Conservation (phyloP, 2,113 vertebrate genomes). For the Oreochromis spilurus region DNA sequence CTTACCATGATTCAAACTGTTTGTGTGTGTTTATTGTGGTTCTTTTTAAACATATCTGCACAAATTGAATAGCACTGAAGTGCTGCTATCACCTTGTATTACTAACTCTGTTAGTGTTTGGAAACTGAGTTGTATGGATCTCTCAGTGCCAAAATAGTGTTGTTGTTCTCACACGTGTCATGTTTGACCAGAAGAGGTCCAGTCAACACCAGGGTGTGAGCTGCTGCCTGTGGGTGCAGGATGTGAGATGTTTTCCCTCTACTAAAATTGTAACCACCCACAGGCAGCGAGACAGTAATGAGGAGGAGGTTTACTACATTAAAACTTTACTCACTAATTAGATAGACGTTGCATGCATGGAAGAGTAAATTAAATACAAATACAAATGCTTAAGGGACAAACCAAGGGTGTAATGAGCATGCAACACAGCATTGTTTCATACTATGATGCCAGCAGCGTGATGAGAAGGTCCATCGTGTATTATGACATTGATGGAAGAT, state of each 20-base stretch:
- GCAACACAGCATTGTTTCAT: neutral
- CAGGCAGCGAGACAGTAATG: slow-evolving; percentile 34
- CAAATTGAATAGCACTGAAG: neutral
- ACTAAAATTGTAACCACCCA: slow-evolving; percentile 10
- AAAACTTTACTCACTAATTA: slow-evolving; percentile 56
- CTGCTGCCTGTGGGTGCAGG: neutral
- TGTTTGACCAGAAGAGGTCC: neutral
- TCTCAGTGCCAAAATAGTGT: neutral
- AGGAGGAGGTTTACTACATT: slow-evolving; percentile 31
- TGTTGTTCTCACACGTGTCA: neutral
- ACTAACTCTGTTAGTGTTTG: neutral
- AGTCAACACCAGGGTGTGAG: neutral
- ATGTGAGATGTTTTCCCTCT: neutral
- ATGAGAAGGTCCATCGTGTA: neutral
- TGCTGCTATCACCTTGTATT: neutral
- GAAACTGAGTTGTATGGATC: neutral
- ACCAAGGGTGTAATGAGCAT: neutral
- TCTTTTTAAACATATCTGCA: neutral
- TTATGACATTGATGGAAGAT: slow-evolving; percentile 36
- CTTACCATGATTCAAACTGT: neutral
- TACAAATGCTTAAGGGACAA: slow-evolving; percentile 18
- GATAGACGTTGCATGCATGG: slow-evolving; percentile 18
- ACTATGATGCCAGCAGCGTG: neutral
- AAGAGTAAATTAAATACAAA: slow-evolving; percentile 48
- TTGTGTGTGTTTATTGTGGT: neutral